Evolutionary conservation across 1,140 invertebrate genomes (phyloP), one percentile per base, ranked within the genome.

Genomic region (Pectinophora gossypiella): DNA sequence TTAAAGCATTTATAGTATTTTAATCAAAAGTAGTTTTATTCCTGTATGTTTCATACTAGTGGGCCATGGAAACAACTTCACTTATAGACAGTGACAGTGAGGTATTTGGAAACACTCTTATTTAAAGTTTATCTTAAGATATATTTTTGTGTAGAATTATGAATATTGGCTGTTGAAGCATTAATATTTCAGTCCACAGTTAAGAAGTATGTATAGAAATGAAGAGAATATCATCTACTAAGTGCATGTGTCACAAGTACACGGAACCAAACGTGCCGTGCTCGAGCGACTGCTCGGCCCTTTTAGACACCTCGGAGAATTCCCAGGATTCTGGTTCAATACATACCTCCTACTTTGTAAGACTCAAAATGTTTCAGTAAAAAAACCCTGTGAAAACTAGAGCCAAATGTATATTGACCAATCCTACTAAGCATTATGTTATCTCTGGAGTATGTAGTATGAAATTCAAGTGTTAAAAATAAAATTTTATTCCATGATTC

Each of bases 171-270:
- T n/a, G n/a, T n/a, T n/a, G n/a, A n/a, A n/a, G n/a, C n/a, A n/a
- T n/a, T n/a, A n/a, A n/a, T 2, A 32, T 32, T 32, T 32, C 76
- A 81, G 82, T 81, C 73, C 75, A 64, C 66, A 72, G 68, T 72
- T 79, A 51, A 76, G 78, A 81, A 83, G 74, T 82, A 84, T 86
- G 83, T 81, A 59, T 84, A 86, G 77, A 75, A 72, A 84, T 84
- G 83, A 86, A 81, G n/a, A n/a, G n/a, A n/a, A n/a, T n/a, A n/a
- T n/a, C n/a, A n/a, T n/a, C n/a, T 79, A 82, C 67, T 77, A 67
- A 75, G 81, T 64, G 76, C 67, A 56, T 75, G 76, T 44, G 42
- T 21, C 18, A 40, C 27, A n/a, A 32, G 10, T 6, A 10, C 36
- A 18, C 2, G 36, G 36, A 40, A 18, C 5, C 5, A 5, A 27